Base-by-base conservation (phyloP, 1,140 invertebrate species). In the Drosophila ficusphila region DNA sequence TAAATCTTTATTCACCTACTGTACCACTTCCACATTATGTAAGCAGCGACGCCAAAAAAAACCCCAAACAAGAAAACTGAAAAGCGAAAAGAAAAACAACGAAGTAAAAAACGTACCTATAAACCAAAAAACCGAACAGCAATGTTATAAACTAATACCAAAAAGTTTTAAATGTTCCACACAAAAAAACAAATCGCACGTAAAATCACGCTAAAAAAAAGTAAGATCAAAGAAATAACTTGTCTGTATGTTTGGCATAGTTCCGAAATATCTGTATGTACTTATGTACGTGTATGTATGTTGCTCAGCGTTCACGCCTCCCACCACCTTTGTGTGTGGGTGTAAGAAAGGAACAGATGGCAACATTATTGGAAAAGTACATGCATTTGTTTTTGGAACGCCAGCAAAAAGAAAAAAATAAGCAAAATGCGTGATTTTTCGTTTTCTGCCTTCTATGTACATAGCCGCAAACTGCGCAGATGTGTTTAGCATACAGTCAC, bases 21-120 rank as follows among this genome's bases (percentile, higher is more conserved):
- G 82, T 86, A 86, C 79, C 81, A 86, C 76, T 72, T 81, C 69
- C 42, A 69, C 57, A 82, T 86, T 86, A 86, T 86, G 81, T 86
- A 86, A 86, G 81, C 78, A 73, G 68, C 72, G 49, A 79, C 79
- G 74, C 54, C 52, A 78, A 79, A 64, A 42, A 41, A 41, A 68
- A 23, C 54, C 51, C 18, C 42, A 64, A 76, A 73, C 62, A 74
- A 48, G 42, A 44, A 69, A 56, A 47, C 52, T 23, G 38, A 62
- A 69, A 83, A 54, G 31, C 34, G 25, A 58, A 56, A 49, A 54
- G 52, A 38, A 75, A 76, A 58, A 29, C 58, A 79, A 62, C 52
- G 49, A 61, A 38, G 51, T 62, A 77, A 71, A 48, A 69, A 49
- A 39, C 11, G 25, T 23, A 74, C 69, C 54, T 14, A 78, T 61